These are phyloP conservation scores for Enteromius trimaculatus DNA, from an alignment of 2,797 vertebrate genomes.

Conservation along the genomic window DNA sequence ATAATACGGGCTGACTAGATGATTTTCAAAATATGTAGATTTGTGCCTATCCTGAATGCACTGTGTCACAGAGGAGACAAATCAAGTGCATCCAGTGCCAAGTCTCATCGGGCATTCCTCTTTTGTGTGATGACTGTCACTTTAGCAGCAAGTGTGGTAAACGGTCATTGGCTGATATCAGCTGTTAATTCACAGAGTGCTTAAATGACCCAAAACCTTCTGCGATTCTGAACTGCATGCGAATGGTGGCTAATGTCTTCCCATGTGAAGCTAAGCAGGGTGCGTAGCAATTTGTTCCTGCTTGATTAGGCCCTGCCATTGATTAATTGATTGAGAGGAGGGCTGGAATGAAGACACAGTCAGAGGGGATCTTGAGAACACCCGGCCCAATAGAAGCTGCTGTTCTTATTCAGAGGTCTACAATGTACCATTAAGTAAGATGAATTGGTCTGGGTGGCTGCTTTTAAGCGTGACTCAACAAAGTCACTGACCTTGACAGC, in stretches of 20 bases:
- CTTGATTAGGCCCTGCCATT: conserved; percentile 74
- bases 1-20: not conserved
- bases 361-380: conserved; percentile 65
- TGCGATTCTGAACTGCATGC: conserved; percentile 52
- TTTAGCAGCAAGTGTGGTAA: conserved; percentile 35
- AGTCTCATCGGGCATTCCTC: conserved; percentile 31
- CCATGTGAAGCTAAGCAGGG: conserved; percentile 72
- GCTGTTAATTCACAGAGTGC: conserved; percentile 58
- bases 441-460: conserved; percentile 71
- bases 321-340: conserved; percentile 76
- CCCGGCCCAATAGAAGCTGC: conserved; percentile 70
- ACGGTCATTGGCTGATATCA: conserved; percentile 40
- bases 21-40: not conserved
- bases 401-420: conserved; percentile 69
- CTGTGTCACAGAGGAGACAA: not conserved
- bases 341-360: conserved; percentile 73
- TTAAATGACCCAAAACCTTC: conserved; percentile 64
- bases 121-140: conserved; percentile 38
- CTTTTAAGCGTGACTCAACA: conserved; percentile 68
- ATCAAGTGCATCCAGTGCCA: conserved; percentile 27
- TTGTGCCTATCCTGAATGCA: not conserved
- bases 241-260: conserved; percentile 63
- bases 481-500: conserved; percentile 73
- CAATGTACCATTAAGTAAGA: conserved; percentile 76
- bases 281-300: conserved; percentile 62